phyloP scores from a whole-genome alignment of 2,113 vertebrate genomes.

The Anhinga rufa region DNA sequence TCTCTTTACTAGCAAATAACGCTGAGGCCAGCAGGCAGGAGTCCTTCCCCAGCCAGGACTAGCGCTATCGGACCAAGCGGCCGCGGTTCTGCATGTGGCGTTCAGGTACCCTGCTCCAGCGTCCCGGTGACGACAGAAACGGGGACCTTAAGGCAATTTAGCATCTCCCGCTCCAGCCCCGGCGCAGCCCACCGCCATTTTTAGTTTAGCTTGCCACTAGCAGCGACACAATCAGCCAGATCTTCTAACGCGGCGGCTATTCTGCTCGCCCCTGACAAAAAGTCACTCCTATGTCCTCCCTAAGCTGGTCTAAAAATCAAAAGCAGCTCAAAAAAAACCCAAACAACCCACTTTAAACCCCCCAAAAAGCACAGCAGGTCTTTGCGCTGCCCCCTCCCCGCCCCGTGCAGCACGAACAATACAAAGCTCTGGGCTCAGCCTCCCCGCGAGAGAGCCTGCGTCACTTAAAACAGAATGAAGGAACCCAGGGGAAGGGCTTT shows the following conservation, averaged over 20 bases:
- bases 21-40: slow-evolving; percentile 23
- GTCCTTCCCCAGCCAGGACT: neutral
- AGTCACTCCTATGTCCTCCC: neutral
- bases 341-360: neutral
- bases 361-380: neutral
- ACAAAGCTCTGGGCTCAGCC: slow-evolving; percentile 50
- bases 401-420: slow-evolving; percentile 4
- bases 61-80: neutral
- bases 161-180: neutral
- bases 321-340: neutral
- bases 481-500: neutral
- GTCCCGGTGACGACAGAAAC: neutral
- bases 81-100: accelerated
- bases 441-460: neutral
- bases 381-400: neutral
- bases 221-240: neutral
- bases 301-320: neutral
- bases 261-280: neutral
- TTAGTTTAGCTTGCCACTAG: slow-evolving; percentile 44
- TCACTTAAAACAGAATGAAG: slow-evolving; percentile 10
- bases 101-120: neutral
- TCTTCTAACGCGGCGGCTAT: neutral
- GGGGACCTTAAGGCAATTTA: slow-evolving; percentile 36
- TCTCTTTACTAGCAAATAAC: neutral
- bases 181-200: neutral